Evolutionary conservation across 1,140 invertebrate genomes (phyloP), one percentile per base, ranked within the genome.

Genomic region (Macrotrachela quadricornifera): DNA sequence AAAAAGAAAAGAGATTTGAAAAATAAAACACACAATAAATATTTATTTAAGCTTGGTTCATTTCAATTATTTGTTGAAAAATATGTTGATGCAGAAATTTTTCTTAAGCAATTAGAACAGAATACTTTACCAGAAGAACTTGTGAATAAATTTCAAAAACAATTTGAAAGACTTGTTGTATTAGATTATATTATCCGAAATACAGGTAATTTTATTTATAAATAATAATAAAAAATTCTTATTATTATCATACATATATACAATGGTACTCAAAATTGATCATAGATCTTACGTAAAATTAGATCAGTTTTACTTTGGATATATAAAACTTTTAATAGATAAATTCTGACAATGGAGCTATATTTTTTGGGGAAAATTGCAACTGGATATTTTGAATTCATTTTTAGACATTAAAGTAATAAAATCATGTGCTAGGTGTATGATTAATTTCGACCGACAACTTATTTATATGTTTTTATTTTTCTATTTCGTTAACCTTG

Each of bases 101-200:
- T 88, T 86, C 64, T 97, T 39, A 71, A 90, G 54, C 74, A 84
- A 41, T 94, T 94, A 74, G 90, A 97, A 66, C 85, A 53, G 15
- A 40, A 92, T 62, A 80, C 85, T 50, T 71, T 91, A 11, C 77
- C 81, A 0, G 70, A 74, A 52, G 68, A 30, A 4, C 3, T 16
- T 17, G 10, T 4, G 2, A 15, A 42, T 42, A 18, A n/a, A 39
- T 97, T 99, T 72, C 88, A 95, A 66, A 66, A 85, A 56, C 80
- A 94, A 63, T 99, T 99, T 73, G 91, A 99, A 71, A 75, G 82
- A 57, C 75, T 99, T 42, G 90, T 99, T 55, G 81, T 96, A 49
- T 71, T 99, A 58, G 94, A 99, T 76, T 99, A 99, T 68, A 95
- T 99, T 50, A 97, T 96, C 61, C 77, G 94, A 59, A 99, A 99